phyloP scores from a whole-genome alignment of 2,888 invertebrate species.

The Ecdyonurus torrentis region DNA sequence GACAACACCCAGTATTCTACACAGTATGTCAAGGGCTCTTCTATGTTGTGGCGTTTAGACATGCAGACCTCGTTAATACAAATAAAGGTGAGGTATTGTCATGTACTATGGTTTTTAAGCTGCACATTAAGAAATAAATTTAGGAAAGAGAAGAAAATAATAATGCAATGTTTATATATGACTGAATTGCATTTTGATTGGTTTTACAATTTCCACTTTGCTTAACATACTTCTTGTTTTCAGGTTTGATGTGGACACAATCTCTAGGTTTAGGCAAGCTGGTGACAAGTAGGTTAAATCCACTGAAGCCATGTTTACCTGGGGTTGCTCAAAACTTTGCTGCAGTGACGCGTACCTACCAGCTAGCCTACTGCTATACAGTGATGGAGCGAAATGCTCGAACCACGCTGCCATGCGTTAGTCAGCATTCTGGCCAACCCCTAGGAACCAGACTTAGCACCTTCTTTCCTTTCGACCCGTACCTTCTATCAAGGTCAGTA shows the following conservation, averaged over 20 bases:
- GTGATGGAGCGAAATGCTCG: slow-evolving; percentile 72
- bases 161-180: too few relatives aligned
- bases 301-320: slow-evolving; percentile 62
- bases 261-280: slow-evolving; percentile 71
- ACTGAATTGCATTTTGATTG: too few relatives aligned
- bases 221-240: slow-evolving; percentile 25
- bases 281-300: slow-evolving; percentile 74
- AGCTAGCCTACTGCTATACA: slow-evolving; percentile 82
- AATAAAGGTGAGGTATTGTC: slow-evolving; percentile 59
- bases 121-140: too few relatives aligned
- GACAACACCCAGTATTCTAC: slow-evolving; percentile 77
- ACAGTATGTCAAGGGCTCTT: slow-evolving; percentile 84
- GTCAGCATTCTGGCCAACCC: slow-evolving; percentile 26
- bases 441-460: slow-evolving; percentile 36
- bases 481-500: slow-evolving; percentile 46
- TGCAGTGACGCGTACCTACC: slow-evolving; percentile 63
- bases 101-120: too few relatives aligned
- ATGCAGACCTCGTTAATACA: slow-evolving; percentile 59
- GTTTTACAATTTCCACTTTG: too few relatives aligned
- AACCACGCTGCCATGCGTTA: slow-evolving; percentile 37
- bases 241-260: slow-evolving; percentile 64
- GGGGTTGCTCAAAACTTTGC: slow-evolving; percentile 67
- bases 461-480: slow-evolving; percentile 88
- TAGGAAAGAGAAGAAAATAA: too few relatives aligned
- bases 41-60: slow-evolving; percentile 80